A percentile compares a stretch with the other conserved stretches of the same genome.
Conservation (phyloP, 2,113 vertebrate genomes). For the Pleuronectes platessa region DNA sequence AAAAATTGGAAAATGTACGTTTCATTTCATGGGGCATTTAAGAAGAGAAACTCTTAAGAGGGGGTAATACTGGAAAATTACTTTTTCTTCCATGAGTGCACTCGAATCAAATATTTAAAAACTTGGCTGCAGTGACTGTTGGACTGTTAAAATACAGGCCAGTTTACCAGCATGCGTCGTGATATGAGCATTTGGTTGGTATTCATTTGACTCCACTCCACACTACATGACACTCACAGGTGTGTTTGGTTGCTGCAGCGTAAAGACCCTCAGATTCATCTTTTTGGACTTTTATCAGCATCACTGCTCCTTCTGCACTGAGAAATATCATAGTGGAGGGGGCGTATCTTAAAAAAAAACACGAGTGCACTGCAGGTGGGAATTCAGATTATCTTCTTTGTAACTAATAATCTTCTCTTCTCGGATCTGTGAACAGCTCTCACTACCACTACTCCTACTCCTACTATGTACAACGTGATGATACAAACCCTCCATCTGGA, state of each 20-base stretch:
- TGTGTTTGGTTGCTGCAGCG: constrained; percentile 1
- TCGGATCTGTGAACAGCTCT: constrained; percentile 6
- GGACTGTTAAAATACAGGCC: constrained; percentile 40
- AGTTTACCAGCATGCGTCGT: constrained; percentile 6
- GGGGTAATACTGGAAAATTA: constrained; percentile 50
- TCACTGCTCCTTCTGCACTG: not conserved
- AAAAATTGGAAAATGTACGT: not conserved
- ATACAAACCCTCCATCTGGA: constrained; percentile 29
- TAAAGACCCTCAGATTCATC: not conserved
- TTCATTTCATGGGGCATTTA: constrained; percentile 4
- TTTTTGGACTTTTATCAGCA: constrained; percentile 6
- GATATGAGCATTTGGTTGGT: constrained; percentile 23
- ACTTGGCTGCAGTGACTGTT: constrained; percentile 34
- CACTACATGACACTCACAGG: constrained; percentile 9
- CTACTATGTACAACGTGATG: constrained; percentile 5
- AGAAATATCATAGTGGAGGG: not conserved
- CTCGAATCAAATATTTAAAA: constrained; percentile 29
- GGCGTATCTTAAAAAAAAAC: constrained; percentile 6
- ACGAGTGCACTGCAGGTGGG: not conserved
- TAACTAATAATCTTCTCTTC: not conserved
- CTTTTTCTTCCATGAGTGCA: constrained; percentile 50
- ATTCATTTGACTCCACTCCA: constrained; percentile 42
- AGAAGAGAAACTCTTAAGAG: constrained; percentile 28
- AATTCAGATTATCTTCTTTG: constrained; percentile 6
- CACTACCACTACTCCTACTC: not conserved